Evolutionary conservation across 1,140 invertebrate species (phyloP).

Genomic region (Ectropis grisescens): DNA sequence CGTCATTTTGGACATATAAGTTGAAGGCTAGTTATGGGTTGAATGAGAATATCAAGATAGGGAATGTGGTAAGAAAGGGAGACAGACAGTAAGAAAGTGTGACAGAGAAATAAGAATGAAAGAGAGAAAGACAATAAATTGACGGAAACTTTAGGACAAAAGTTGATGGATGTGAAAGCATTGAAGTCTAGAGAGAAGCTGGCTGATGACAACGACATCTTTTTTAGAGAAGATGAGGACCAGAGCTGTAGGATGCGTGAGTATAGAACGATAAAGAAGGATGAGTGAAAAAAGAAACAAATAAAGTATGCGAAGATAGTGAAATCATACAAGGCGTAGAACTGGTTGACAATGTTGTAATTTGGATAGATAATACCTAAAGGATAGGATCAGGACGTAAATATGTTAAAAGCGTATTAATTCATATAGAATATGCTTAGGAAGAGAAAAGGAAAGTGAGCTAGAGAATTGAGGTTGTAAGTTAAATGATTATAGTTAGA

Average conservation of each 20-base stretch:
- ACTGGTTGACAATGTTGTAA: slow-evolving; percentile 29
- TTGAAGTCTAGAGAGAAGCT: slow-evolving; percentile 20
- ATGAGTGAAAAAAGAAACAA: too few species aligned
- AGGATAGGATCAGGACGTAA: too few species aligned
- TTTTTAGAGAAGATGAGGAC: slow-evolving; percentile 54
- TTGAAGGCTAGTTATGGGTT: slow-evolving; percentile 45
- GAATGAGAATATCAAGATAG: too few species aligned
- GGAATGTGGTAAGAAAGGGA: too few species aligned
- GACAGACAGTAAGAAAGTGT: too few species aligned
- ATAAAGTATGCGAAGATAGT: slow-evolving; percentile 40
- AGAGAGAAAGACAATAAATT: slow-evolving; percentile 54
- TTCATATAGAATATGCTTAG: too few species aligned
- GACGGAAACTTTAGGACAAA: slow-evolving; percentile 33
- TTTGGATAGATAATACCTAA: slow-evolving; percentile 49
- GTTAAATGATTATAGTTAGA: slow-evolving; percentile 30
- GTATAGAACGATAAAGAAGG: slow-evolving; percentile 37
- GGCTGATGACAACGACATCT: slow-evolving; percentile 26
- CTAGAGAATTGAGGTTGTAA: too few species aligned
- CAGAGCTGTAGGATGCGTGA: slow-evolving; percentile 38
- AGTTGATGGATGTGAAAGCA: slow-evolving; percentile 39
- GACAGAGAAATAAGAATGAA: too few species aligned
- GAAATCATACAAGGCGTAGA: slow-evolving; percentile 24
- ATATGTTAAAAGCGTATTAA: too few species aligned
- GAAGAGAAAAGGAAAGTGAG: too few species aligned
- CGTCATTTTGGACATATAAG: slow-evolving; percentile 44